Evolutionary conservation across 2,797 vertebrate species (phyloP).

Genomic region (Channallabes apus): DNA sequence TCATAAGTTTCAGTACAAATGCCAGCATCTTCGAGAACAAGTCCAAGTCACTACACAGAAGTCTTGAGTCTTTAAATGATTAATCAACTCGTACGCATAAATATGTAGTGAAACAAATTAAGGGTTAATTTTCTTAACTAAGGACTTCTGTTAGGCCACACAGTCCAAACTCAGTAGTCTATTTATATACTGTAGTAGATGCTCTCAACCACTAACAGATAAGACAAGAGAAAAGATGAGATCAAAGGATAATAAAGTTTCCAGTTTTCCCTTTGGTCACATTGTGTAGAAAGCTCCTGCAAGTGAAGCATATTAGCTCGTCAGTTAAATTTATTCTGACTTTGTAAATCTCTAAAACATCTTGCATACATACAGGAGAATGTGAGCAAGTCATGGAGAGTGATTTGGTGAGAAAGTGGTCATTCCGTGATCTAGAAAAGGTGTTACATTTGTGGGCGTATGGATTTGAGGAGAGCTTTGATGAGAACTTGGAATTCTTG

Average conservation of each 20-base stretch:
- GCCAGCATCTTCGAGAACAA: not conserved
- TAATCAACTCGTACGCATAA: not conserved
- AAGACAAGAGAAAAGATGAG: not conserved
- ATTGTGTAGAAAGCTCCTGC: slow-evolving; percentile 19
- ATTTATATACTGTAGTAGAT: not conserved
- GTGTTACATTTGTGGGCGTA: too few relatives aligned
- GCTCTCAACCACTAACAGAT: not conserved
- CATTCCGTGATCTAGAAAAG: too few relatives aligned
- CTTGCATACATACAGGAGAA: too few relatives aligned
- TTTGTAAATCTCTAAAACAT: too few relatives aligned
- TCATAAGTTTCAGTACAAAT: not conserved
- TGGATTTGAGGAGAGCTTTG: too few relatives aligned
- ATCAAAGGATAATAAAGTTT: slow-evolving; percentile 1
- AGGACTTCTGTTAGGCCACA: not conserved
- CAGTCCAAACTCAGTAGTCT: not conserved
- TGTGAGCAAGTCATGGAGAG: too few relatives aligned
- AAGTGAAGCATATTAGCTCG: slow-evolving; percentile 15
- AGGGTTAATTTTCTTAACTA: not conserved
- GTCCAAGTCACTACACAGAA: not conserved
- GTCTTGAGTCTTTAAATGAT: not conserved
- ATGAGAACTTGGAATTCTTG: too few relatives aligned
- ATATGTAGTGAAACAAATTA: not conserved
- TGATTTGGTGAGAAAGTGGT: too few relatives aligned
- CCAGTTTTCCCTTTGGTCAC: not conserved
- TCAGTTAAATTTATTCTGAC: not conserved